A percentile compares a stretch with the other conserved stretches of the same genome.
Evolutionary conservation across 1,140 invertebrate genomes (phyloP).

Genomic region (Anoplolepis gracilipes): DNA sequence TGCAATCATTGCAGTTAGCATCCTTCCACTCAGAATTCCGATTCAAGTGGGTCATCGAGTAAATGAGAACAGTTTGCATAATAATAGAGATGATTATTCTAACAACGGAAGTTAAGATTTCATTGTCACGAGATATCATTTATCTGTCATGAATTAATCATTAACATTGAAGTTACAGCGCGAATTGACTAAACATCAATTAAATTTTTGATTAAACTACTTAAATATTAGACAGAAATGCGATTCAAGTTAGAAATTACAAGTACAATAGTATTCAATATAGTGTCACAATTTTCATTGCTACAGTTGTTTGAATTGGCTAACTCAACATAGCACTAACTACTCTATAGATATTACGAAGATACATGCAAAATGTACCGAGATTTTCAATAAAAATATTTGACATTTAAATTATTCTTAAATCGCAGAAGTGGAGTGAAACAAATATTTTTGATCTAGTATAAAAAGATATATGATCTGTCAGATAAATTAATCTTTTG

Average conservation of each 20-base stretch:
- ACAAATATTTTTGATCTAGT: neutral
- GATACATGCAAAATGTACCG: neutral
- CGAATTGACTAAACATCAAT: constrained; percentile 3
- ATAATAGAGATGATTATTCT: constrained; percentile 51
- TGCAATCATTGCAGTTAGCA: constrained; percentile 6
- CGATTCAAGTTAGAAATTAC: neutral
- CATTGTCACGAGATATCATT: constrained; percentile 40
- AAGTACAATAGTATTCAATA: neutral
- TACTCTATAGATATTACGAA: neutral
- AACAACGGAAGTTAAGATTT: constrained; percentile 46
- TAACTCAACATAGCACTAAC: neutral
- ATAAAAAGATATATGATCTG: neutral
- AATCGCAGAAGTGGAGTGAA: neutral
- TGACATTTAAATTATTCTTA: constrained; percentile 1
- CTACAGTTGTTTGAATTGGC: neutral
- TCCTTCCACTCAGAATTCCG: constrained; percentile 39
- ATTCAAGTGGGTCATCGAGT: constrained; percentile 51
- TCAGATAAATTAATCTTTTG: neutral
- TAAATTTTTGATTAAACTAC: neutral
- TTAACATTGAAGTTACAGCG: constrained; percentile 25
- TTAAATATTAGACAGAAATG: constrained; percentile 2
- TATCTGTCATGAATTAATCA: constrained; percentile 35
- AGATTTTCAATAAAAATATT: neutral
- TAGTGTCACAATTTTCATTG: neutral
- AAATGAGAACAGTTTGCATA: constrained; percentile 48